Conservation (phyloP, 1,140 invertebrate genomes). For the Andricus grossulariae region DNA sequence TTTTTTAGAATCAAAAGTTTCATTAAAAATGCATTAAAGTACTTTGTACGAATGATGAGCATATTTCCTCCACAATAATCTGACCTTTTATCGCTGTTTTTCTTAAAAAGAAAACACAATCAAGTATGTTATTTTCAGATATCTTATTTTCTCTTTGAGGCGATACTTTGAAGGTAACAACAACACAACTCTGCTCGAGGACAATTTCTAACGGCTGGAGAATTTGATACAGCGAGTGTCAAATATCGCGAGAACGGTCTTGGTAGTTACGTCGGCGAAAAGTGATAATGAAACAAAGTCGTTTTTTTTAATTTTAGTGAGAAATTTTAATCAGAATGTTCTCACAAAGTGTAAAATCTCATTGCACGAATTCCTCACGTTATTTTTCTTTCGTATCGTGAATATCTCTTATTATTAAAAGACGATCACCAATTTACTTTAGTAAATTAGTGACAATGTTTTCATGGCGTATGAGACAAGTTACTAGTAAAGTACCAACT, state of each 20-base stretch:
- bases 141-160: constrained; percentile 3
- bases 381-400: no score
- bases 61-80: no score
- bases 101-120: neutral
- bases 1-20: neutral
- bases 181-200: neutral
- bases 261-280: constrained; percentile 15
- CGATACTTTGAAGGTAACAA: neutral
- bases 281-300: constrained; percentile 15
- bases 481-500: no score
- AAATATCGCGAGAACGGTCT: constrained; percentile 1
- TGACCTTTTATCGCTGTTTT: neutral
- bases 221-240: constrained; percentile 17
- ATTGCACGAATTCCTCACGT: no score
- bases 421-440: no score
- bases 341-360: neutral
- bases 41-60: neutral
- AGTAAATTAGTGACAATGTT: no score
- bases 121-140: neutral
- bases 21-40: neutral
- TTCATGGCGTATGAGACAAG: no score
- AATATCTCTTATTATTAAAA: no score
- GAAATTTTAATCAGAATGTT: neutral
- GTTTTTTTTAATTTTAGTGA: neutral
- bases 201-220: constrained; percentile 2